phyloP scores from a whole-genome alignment of 1,140 invertebrate species.

The Drosophila mojavensis region DNA sequence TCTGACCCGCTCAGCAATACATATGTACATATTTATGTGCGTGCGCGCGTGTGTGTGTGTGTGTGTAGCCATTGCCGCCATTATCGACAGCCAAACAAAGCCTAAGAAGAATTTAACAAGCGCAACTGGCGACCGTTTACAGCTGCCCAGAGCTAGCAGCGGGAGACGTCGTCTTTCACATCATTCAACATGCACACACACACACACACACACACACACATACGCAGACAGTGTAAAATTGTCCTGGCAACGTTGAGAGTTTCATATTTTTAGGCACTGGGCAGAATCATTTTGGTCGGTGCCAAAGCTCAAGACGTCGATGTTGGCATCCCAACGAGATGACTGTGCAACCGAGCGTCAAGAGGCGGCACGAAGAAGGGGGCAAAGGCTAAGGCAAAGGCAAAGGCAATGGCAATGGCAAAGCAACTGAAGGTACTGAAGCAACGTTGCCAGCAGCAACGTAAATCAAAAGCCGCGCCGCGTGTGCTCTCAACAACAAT shows the following conservation, averaged over 20 bases:
- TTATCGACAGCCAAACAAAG: constrained; percentile 78
- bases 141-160: constrained; percentile 45
- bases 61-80: constrained; percentile 60
- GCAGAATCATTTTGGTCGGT: constrained; percentile 41
- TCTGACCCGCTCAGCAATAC: background rate
- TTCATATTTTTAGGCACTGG: constrained; percentile 50
- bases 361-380: background rate
- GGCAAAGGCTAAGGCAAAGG: background rate
- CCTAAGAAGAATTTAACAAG: constrained; percentile 76
- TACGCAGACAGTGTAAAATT: constrained; percentile 43
- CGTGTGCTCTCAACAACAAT: constrained; percentile 41
- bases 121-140: constrained; percentile 51
- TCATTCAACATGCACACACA: constrained; percentile 24
- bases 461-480: constrained; percentile 44
- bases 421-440: background rate
- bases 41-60: background rate
- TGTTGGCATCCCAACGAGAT: background rate
- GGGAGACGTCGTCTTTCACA: constrained; percentile 43
- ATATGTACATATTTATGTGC: background rate
- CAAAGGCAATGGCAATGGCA: too few relatives aligned
- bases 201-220: constrained; percentile 11
- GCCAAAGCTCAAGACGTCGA: constrained; percentile 35
- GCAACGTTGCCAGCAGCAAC: constrained; percentile 38
- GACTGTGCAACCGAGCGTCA: constrained; percentile 11
- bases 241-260: constrained; percentile 49